A percentile compares a stretch with the other conserved stretches of the same genome.
These are phyloP conservation scores for Monomorium pharaonis DNA, from an alignment of 1,140 invertebrate species.

Conservation along the genomic window DNA sequence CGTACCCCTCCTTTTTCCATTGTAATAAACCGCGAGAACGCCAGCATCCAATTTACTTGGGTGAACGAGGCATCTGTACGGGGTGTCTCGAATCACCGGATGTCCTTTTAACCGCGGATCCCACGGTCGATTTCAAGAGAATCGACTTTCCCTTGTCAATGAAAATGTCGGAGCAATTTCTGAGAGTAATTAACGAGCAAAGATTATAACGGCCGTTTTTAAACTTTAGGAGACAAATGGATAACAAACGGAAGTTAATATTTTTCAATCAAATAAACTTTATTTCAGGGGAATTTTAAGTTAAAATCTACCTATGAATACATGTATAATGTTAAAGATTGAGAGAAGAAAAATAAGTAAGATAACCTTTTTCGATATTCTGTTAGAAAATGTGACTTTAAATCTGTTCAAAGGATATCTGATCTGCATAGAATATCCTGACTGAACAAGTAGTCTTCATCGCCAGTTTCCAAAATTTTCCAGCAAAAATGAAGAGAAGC, in stretches of 20 bases:
- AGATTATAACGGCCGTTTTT: not conserved
- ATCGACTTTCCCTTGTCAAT: not conserved
- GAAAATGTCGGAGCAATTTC: not conserved
- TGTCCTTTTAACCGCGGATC: conserved; percentile 1
- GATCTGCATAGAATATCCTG: not conserved
- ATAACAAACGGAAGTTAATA: not conserved
- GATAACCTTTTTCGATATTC: not conserved
- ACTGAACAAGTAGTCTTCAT: not conserved
- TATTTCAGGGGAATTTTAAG: not conserved
- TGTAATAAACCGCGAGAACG: conserved; percentile 65
- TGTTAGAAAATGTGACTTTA: not conserved
- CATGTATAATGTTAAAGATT: not conserved
- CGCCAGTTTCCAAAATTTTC: not conserved
- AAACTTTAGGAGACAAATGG: not conserved
- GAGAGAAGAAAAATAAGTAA: not conserved
- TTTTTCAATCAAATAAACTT: not conserved
- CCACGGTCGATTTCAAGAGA: not conserved
- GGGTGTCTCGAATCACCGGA: conserved; percentile 15
- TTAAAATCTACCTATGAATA: not conserved
- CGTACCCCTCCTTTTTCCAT: conserved; percentile 53
- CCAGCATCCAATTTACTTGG: conserved; percentile 83
- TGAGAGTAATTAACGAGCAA: conserved; percentile 19
- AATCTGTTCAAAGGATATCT: not conserved
- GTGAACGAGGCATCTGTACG: conserved; percentile 58
- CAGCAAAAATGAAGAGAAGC: not conserved